Conservation (phyloP, 2,888 invertebrate species). For the Caenorhabditis sp. region DNA sequence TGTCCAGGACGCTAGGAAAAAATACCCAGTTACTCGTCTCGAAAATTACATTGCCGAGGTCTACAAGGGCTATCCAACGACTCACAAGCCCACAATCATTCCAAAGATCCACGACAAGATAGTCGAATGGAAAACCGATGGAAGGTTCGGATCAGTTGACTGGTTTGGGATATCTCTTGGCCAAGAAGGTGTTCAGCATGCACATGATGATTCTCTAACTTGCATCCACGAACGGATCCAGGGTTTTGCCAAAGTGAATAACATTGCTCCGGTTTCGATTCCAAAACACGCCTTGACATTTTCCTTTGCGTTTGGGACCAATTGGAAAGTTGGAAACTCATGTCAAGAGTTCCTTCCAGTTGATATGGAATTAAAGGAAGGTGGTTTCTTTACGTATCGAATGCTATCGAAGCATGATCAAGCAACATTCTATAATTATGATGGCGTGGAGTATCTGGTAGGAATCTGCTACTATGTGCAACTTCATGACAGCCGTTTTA, state of each 20-base stretch:
- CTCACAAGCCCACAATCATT: not conserved
- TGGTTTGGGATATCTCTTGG: not conserved
- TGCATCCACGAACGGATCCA: not conserved
- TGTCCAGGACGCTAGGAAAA: no score
- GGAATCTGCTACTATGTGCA: not conserved
- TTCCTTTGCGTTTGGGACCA: no score
- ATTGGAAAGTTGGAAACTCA: no score
- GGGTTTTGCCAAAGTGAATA: not conserved
- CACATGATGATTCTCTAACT: not conserved
- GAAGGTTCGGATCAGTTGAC: not conserved
- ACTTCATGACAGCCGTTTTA: not conserved
- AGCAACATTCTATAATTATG: not conserved
- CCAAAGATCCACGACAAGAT: not conserved
- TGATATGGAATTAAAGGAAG: no score
- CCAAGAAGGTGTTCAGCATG: not conserved
- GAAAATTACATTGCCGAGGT: not conserved
- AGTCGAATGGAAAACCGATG: not conserved
- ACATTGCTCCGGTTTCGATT: not conserved
- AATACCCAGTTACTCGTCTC: not conserved
- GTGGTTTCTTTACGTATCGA: no score
- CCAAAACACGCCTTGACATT: no score
- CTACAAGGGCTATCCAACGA: not conserved
- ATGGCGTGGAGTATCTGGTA: not conserved
- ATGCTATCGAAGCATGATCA: not conserved
- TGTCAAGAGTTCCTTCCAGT: no score